A percentile compares a stretch with the other conserved stretches of the same genome.
These are phyloP conservation scores for Xylocampa areola DNA, from an alignment of 2,888 invertebrate genomes.

Conservation along the genomic window DNA sequence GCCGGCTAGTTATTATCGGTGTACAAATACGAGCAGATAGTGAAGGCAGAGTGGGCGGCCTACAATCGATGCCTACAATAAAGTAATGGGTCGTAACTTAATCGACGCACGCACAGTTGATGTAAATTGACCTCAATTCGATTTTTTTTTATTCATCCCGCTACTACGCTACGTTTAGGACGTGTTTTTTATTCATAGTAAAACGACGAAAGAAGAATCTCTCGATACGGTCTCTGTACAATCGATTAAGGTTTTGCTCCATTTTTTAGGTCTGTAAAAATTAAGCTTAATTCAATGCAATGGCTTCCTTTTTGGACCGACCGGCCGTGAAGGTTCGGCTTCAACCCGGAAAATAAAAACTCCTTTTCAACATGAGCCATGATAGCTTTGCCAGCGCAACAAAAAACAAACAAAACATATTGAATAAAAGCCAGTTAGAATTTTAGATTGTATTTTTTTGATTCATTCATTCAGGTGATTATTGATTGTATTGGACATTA, in stretches of 20 bases:
- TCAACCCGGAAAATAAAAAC: constrained; percentile 62
- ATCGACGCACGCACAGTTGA: constrained; percentile 56
- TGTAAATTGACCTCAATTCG: constrained; percentile 68
- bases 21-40: constrained; percentile 59
- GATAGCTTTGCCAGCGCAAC: constrained; percentile 31
- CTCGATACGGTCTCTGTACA: constrained; percentile 59
- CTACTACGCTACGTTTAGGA: constrained; percentile 55
- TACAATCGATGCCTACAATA: constrained; percentile 41
- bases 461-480: constrained; percentile 31
- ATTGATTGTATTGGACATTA: constrained; percentile 21
- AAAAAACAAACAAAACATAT: constrained; percentile 37
- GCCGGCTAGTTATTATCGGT: constrained; percentile 62
- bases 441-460: constrained; percentile 33
- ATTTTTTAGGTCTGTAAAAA: constrained; percentile 60
- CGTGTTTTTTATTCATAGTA: constrained; percentile 51
- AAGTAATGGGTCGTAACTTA: constrained; percentile 60
- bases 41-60: constrained; percentile 51
- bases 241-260: constrained; percentile 64
- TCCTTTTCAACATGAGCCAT: constrained; percentile 45
- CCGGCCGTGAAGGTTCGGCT: constrained; percentile 67
- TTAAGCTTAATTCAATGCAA: constrained; percentile 62
- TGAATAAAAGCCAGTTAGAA: constrained; percentile 34
- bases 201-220: constrained; percentile 59
- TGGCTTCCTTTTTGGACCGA: constrained; percentile 65
- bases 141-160: constrained; percentile 67